Base-by-base conservation (phyloP, 1,140 invertebrate genomes). In the Ruditapes philippinarum region DNA sequence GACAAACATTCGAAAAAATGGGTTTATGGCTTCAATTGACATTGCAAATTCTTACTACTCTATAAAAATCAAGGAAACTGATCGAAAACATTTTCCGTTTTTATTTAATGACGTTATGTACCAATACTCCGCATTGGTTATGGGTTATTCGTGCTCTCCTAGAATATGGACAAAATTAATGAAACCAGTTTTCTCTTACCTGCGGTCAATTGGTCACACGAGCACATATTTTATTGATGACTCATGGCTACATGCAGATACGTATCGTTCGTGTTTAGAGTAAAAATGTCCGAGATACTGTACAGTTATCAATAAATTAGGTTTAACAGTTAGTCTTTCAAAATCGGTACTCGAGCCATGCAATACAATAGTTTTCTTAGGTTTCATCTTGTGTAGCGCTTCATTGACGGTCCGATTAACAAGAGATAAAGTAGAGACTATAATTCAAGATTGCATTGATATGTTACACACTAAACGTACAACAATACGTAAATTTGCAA, bases 1-100 rank as follows among this genome's bases (percentile, higher is more conserved):
- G 19, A 54, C 83, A 65, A 2, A 49, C 14, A 65, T 89, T 1
- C 25, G 65, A 49, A 82, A 89, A 73, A 33, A 31, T 1, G n/a
- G 54, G 76, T 88, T 33, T 33, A 54, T 60, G 51, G 79, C 25
- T 22, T 60, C 25, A 74, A 31, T 89, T 22, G 88, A 89, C 57
- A 38, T 89, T 7, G 62, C 83, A 33, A 80, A 89, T 54, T 79
- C 88, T 31, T 73, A 31, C 28, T 40, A 73, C 31, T 73, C 68
- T 14, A 73, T 73, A 38, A 7, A 73, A 40, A 38, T 68, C n/a
- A 14, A 45, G 14, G 12, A 60, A 28, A n/a, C 45, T 17, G 0
- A 78, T 76, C 22, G 49, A 11, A 81, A 81, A 42, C 60, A 36
- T 60, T 62, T 81, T 11, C 17, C 0, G 28, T 81, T 81, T 60